phyloP scores from a whole-genome alignment of 2,797 vertebrate genomes.

The Chelon labrosus region DNA sequence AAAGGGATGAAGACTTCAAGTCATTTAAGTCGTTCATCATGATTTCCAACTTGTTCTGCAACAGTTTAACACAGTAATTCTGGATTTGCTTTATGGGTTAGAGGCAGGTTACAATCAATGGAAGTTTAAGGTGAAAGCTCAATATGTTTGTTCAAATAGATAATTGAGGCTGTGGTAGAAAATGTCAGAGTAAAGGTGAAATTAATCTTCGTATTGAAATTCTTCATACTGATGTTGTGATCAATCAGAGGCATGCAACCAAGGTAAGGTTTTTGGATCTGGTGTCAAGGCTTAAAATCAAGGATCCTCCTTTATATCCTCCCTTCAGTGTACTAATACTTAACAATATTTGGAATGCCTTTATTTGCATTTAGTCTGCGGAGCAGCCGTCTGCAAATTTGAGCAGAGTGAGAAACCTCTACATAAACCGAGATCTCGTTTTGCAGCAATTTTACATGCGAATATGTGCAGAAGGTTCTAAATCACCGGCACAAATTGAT shows the following conservation, averaged over 20 bases:
- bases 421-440: background rate
- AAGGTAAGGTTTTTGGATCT: no score
- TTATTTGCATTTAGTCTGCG: conserved; percentile 8
- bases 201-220: conserved; percentile 28
- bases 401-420: conserved; percentile 7
- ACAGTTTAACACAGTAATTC: conserved; percentile 5
- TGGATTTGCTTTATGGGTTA: background rate
- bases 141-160: conserved; percentile 23
- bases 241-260: background rate
- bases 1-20: background rate
- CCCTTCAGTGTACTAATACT: background rate
- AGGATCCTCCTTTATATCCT: background rate
- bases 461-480: conserved; percentile 11
- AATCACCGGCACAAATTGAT: conserved; percentile 29
- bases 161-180: conserved; percentile 5
- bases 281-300: background rate
- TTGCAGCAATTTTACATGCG: background rate
- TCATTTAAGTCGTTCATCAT: background rate
- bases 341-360: background rate
- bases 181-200: conserved; percentile 10
- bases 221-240: conserved; percentile 20
- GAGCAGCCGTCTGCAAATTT: background rate
- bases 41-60: background rate
- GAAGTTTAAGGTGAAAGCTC: conserved; percentile 19
- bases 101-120: conserved; percentile 21